Conservation (phyloP, 2,888 invertebrate genomes). For the Microplitis deprimator region DNA sequence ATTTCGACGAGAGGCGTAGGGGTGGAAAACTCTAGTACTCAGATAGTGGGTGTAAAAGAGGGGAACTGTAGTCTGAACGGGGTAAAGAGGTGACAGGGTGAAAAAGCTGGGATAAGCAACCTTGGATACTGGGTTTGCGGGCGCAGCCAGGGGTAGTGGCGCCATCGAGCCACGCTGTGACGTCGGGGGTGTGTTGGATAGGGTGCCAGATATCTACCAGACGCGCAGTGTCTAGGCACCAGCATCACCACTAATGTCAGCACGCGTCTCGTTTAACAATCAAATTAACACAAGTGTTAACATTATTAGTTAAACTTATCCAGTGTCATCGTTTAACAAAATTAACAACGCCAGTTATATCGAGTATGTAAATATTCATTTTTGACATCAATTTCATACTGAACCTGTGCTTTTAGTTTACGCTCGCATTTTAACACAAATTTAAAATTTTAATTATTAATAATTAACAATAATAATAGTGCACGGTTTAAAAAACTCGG, state of each 20-base stretch:
- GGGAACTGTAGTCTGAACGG: neutral
- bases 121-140: slow-evolving; percentile 10
- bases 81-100: neutral
- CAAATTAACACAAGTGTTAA: neutral
- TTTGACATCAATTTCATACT: too few relatives aligned
- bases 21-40: neutral
- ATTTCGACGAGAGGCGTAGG: neutral
- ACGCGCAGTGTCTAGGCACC: neutral
- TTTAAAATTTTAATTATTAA: too few relatives aligned
- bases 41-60: neutral
- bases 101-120: slow-evolving; percentile 6
- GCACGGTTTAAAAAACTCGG: too few relatives aligned
- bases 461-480: too few relatives aligned
- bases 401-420: too few relatives aligned
- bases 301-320: neutral
- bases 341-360: too few relatives aligned
- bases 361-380: too few relatives aligned
- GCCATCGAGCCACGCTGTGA: slow-evolving; percentile 15
- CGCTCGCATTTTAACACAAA: too few relatives aligned
- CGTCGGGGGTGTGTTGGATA: slow-evolving; percentile 7
- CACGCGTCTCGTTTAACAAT: neutral
- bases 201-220: neutral
- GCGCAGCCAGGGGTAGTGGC: slow-evolving; percentile 15
- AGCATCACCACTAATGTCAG: neutral
- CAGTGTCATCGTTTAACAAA: too few relatives aligned